Evolutionary conservation across 2,113 vertebrate genomes (phyloP), one percentile per base, ranked within the genome.

Genomic region (Macquaria ambigua): DNA sequence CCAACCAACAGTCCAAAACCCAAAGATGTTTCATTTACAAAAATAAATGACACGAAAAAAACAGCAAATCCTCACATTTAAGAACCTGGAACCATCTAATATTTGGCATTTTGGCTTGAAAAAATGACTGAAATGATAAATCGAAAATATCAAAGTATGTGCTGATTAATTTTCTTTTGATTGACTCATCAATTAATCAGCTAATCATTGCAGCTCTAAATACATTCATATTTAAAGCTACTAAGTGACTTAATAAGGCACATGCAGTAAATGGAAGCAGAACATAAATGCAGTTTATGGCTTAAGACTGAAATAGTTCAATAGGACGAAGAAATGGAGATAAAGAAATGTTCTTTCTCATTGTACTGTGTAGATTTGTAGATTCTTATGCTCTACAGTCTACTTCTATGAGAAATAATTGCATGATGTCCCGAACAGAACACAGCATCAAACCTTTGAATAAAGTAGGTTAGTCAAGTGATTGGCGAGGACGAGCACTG

Each of bases 401-500:
- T 58, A 1, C 21, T 11, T 23, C 21, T 1, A 43, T 1, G 5
- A 31, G 74, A 67, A 48, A 64, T 70, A 5, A 25, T 67, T 43
- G 20, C 23, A n/a, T 59, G 31, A 20, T 31, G 16, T 50, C 41
- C 41, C 1, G 2, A 71, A 31, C 25, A 18, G 8, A 74, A 73
- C 6, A 52, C 50, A 71, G 12, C 59, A 52, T 68, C 10, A 1
- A 50, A 71, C 34, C 7, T 52, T 71, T 59, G 28, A 46, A 50
- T 48, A 78, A 68, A 79, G 61, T 56, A 48, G 53, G 66, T 84
- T 68, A 82, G 43, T 71, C 25, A 66, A 39, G 74, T 76, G 50
- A n/a, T 48, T 56, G 23, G 56, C 23, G 7, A 55, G 37, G 18
- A 73, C 1, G 28, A 37, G 37, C 9, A 7, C 31, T 6, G 6